Evolutionary conservation across 2,888 invertebrate genomes (phyloP).

Genomic region (Auanema sp.): DNA sequence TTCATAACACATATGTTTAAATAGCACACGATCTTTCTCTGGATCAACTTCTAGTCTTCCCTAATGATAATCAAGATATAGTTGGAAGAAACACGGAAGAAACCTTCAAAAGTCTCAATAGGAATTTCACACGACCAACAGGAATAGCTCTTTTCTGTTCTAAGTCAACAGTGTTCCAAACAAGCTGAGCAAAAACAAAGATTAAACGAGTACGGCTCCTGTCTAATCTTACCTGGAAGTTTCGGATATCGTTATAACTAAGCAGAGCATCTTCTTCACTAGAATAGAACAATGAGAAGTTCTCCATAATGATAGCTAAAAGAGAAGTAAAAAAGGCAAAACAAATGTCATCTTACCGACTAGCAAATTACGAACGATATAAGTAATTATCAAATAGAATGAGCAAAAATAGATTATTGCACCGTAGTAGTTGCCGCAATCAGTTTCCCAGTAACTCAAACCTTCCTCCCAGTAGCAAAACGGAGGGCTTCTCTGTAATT

Average conservation of each 20-base stretch:
- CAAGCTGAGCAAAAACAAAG: slow-evolving; percentile 75
- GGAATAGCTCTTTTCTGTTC: slow-evolving; percentile 76
- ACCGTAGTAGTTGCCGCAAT: slow-evolving; percentile 97
- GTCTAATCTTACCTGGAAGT: slow-evolving; percentile 77
- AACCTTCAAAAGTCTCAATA: slow-evolving; percentile 45
- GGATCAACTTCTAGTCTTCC: slow-evolving; percentile 77
- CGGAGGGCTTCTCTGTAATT: slow-evolving; percentile 64
- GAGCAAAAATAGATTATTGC: slow-evolving; percentile 97
- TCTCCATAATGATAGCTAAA: slow-evolving; percentile 99
- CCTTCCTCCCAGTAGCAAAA: slow-evolving; percentile 73
- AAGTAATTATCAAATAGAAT: slow-evolving; percentile 99
- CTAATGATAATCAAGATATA: slow-evolving; percentile 1
- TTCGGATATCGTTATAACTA: slow-evolving; percentile 96
- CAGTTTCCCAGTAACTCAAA: slow-evolving; percentile 83
- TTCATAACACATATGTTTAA: slow-evolving; percentile 99
- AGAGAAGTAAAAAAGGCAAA: slow-evolving; percentile 2
- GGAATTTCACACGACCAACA: slow-evolving; percentile 59
- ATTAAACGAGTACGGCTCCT: background rate
- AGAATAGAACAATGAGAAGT: slow-evolving; percentile 98
- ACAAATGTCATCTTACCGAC: slow-evolving; percentile 78
- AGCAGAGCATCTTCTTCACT: slow-evolving; percentile 98
- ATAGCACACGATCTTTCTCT: slow-evolving; percentile 90
- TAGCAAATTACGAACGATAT: slow-evolving; percentile 94
- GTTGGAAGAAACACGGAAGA: background rate
- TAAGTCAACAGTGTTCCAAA: slow-evolving; percentile 97